These are phyloP conservation scores for Drosophila subpulchrella DNA, from an alignment of 1,140 invertebrate genomes.

Conservation along the genomic window DNA sequence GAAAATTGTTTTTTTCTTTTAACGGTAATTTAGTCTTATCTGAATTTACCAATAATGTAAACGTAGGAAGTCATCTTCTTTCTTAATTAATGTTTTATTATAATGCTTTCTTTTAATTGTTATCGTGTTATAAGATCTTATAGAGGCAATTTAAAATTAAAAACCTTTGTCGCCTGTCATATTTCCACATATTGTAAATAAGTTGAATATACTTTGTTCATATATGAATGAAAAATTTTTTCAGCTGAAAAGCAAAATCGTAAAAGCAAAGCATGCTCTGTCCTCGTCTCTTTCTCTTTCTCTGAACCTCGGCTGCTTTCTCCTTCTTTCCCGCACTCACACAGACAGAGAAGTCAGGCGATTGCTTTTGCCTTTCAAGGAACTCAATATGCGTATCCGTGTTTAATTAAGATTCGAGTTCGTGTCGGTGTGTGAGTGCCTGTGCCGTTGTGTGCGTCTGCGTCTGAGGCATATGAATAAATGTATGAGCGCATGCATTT, in stretches of 20 bases:
- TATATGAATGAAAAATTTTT: slow-evolving; percentile 37
- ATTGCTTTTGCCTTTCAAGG: slow-evolving; percentile 72
- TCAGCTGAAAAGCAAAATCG: slow-evolving; percentile 51
- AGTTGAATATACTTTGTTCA: background rate
- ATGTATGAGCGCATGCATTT: slow-evolving; percentile 79
- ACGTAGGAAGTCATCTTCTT: too few relatives aligned
- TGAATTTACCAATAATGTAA: too few relatives aligned
- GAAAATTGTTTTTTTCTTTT: too few relatives aligned
- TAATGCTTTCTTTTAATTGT: background rate
- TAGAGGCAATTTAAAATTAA: background rate
- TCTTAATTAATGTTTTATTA: too few relatives aligned
- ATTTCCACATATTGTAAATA: slow-evolving; percentile 10
- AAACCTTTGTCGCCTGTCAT: slow-evolving; percentile 1
- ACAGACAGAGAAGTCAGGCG: slow-evolving; percentile 51
- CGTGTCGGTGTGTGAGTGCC: slow-evolving; percentile 22
- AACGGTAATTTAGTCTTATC: too few relatives aligned
- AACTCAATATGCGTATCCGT: slow-evolving; percentile 76
- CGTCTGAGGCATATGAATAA: slow-evolving; percentile 66
- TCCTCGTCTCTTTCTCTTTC: background rate
- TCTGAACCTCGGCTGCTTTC: background rate
- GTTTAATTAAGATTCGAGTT: slow-evolving; percentile 81
- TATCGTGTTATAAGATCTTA: background rate
- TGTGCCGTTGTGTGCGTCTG: slow-evolving; percentile 20
- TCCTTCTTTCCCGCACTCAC: background rate
- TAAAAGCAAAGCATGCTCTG: slow-evolving; percentile 9